Conservation (phyloP, 2,113 vertebrate genomes). For the Nannobrachium achirus region DNA sequence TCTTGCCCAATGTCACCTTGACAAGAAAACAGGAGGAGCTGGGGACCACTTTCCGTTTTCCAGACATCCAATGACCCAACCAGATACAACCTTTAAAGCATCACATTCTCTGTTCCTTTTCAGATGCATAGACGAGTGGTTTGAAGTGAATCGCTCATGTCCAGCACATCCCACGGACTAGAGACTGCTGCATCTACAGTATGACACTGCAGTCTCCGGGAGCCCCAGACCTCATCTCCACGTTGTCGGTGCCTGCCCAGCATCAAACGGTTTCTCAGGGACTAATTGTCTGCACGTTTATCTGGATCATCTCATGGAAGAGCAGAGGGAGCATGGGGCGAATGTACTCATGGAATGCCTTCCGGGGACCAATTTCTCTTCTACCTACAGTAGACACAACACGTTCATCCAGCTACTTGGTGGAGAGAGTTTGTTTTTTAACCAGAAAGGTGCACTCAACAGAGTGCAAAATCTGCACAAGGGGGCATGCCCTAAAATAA, state of each 20-base stretch:
- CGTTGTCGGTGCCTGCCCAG: conserved; percentile 48
- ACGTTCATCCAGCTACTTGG: too few species aligned
- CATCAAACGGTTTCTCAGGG: conserved; percentile 65
- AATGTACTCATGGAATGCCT: conserved; percentile 6
- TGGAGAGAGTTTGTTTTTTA: too few species aligned
- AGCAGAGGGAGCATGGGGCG: conserved; percentile 22
- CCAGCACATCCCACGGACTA: conserved; percentile 96
- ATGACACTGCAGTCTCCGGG: conserved; percentile 14
- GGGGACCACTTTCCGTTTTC: too few species aligned
- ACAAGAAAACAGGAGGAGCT: too few species aligned
- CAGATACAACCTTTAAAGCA: too few species aligned
- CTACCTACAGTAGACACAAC: too few species aligned
- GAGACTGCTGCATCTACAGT: conserved; percentile 43
- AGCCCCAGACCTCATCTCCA: conserved; percentile 48
- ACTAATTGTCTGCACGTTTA: conserved; percentile 41
- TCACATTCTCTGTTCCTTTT: conserved; percentile 29
- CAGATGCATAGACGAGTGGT: conserved; percentile 99
- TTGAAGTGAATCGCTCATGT: conserved; percentile 96
- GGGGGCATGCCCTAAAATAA: too few species aligned
- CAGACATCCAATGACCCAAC: too few species aligned
- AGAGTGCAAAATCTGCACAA: too few species aligned
- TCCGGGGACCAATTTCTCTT: conserved; percentile 30
- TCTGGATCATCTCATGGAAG: conserved; percentile 42
- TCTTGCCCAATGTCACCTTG: too few species aligned
- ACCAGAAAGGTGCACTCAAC: too few species aligned